phyloP scores from a whole-genome alignment of 2,888 invertebrate genomes.

The Quadriops clusia region DNA sequence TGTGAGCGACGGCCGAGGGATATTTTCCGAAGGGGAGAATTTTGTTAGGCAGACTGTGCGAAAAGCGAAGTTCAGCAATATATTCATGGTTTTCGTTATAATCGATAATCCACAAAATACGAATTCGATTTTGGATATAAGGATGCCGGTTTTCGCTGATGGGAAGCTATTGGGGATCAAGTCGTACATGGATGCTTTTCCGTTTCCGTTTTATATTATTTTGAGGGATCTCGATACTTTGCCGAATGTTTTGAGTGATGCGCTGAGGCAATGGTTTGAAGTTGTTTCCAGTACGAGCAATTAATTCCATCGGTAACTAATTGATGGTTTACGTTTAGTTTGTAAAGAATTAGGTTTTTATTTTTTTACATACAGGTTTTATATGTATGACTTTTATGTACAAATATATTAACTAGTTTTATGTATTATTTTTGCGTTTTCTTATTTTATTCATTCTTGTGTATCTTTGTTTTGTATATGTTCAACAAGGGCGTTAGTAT shows the following conservation, averaged over 20 bases:
- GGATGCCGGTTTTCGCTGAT: conserved; percentile 59
- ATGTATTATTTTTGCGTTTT: no score
- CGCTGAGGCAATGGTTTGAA: conserved; percentile 98
- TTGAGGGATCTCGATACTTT: conserved; percentile 78
- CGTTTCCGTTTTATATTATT: conserved; percentile 95
- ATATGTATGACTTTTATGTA: no score
- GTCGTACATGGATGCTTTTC: conserved; percentile 89
- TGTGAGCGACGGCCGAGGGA: conserved; percentile 89
- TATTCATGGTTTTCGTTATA: conserved; percentile 89
- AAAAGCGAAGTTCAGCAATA: conserved; percentile 63
- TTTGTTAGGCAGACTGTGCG: conserved; percentile 68
- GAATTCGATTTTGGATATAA: conserved; percentile 86
- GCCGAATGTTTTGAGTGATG: conserved; percentile 87
- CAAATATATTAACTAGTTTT: no score
- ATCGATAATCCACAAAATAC: conserved; percentile 88
- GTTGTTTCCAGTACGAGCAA: conserved; percentile 68
- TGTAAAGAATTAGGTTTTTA: no score
- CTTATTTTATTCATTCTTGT: no score
- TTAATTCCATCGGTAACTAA: no score
- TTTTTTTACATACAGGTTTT: no score
- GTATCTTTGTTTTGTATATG: no score
- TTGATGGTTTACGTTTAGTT: no score
- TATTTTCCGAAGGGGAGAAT: conserved; percentile 77
- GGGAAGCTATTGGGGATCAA: conserved; percentile 50
- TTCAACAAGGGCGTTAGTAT: no score